Conservation (phyloP, 1,140 invertebrate species). For the Bilobella aurantiaca region DNA sequence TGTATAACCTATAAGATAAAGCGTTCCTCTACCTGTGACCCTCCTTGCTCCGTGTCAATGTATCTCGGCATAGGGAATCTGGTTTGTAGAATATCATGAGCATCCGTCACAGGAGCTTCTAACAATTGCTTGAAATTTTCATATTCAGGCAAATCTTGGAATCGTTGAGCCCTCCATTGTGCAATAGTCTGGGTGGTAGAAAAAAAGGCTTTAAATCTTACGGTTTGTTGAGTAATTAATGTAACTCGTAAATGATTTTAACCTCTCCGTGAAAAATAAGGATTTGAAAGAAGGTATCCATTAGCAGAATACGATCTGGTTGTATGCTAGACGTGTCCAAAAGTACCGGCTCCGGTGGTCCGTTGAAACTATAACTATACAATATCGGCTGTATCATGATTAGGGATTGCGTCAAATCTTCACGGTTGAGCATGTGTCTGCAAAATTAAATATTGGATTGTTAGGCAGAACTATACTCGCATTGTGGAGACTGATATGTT, state of each 20-base stretch:
- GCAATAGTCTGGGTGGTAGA: conserved; percentile 70
- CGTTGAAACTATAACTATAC: conserved; percentile 96
- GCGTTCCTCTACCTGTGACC: conserved; percentile 71
- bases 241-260: conserved; percentile 29
- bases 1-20: too few species aligned
- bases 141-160: conserved; percentile 93
- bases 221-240: conserved; percentile 4
- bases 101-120: conserved; percentile 92
- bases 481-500: too few species aligned
- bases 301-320: conserved; percentile 89
- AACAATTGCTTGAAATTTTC: conserved; percentile 93
- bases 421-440: conserved; percentile 91
- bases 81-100: conserved; percentile 86
- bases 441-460: conserved; percentile 36
- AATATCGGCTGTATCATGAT: conserved; percentile 99
- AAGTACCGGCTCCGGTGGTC: conserved; percentile 92
- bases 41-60: conserved; percentile 97
- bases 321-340: conserved; percentile 96
- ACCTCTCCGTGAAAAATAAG: conserved; percentile 98
- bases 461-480: conserved; percentile 8
- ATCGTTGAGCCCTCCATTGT: conserved; percentile 86
- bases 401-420: conserved; percentile 91
- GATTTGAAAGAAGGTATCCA: conserved; percentile 99
- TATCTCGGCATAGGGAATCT: conserved; percentile 97
- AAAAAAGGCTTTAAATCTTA: neutral